Evolutionary conservation across 2,113 vertebrate genomes (phyloP).

Genomic region (Numenius arquata): DNA sequence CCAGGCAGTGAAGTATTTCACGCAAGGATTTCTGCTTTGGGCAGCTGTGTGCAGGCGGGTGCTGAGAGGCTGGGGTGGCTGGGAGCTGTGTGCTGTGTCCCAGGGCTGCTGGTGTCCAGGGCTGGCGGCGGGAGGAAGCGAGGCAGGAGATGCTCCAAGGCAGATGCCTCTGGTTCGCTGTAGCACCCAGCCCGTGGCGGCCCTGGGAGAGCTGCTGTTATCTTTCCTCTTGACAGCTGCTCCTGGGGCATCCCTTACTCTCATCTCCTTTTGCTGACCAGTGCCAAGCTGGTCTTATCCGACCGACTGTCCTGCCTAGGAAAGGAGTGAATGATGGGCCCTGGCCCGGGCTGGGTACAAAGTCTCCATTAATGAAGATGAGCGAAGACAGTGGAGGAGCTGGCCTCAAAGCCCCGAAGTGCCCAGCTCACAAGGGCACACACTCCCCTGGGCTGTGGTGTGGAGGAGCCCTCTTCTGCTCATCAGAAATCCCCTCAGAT

Average conservation of each 20-base stretch:
- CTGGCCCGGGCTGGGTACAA: not conserved
- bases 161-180: not conserved
- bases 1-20: not conserved
- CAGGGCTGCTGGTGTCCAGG: not conserved
- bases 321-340: not conserved
- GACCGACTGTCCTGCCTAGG: not conserved
- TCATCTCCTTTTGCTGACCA: not conserved
- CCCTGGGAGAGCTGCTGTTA: not conserved
- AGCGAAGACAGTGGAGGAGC: not conserved
- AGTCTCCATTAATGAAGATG: not conserved
- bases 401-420: not conserved
- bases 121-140: accelerated
- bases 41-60: not conserved
- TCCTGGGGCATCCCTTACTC: not conserved
- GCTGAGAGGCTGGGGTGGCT: not conserved
- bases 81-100: not conserved
- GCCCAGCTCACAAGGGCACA: not conserved
- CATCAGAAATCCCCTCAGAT: not conserved
- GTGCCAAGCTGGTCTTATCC: not conserved
- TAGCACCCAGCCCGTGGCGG: not conserved
- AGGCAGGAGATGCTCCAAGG: not conserved
- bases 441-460: accelerated
- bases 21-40: not conserved
- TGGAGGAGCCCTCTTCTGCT: not conserved
- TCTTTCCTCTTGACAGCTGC: not conserved